These are phyloP conservation scores for Cheumatopsyche charites DNA, from an alignment of 1,140 invertebrate species.

Conservation along the genomic window DNA sequence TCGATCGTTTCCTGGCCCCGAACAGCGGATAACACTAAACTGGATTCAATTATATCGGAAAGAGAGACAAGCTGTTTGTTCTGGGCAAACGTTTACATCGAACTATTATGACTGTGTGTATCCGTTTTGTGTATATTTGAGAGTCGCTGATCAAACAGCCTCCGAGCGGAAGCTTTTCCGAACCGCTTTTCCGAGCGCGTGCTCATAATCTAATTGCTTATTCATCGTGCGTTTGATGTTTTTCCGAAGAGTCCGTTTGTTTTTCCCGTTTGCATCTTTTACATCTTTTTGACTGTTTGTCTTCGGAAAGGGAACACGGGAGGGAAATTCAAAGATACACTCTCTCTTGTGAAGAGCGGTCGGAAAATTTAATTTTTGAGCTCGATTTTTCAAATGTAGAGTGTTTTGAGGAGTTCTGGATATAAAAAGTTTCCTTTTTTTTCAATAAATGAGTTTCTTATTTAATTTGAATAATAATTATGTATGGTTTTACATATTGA, in stretches of 20 bases:
- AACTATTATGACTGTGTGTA: conserved; percentile 13
- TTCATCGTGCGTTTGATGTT: conserved; percentile 26
- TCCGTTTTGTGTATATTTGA: not conserved
- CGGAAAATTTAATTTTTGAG: too few relatives aligned
- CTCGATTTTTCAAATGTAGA: too few relatives aligned
- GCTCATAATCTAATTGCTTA: conserved; percentile 22
- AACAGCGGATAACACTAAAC: too few relatives aligned
- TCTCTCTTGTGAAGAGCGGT: too few relatives aligned
- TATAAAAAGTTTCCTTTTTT: too few relatives aligned
- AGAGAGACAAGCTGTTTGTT: not conserved
- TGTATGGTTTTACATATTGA: too few relatives aligned
- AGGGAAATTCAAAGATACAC: too few relatives aligned
- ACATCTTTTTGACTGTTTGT: conserved; percentile 15
- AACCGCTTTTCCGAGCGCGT: not conserved
- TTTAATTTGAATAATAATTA: too few relatives aligned
- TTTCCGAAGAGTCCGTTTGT: conserved; percentile 13
- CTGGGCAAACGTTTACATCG: conserved; percentile 8
- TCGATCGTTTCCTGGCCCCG: too few relatives aligned
- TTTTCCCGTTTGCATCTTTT: conserved; percentile 16
- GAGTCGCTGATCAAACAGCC: conserved; percentile 5
- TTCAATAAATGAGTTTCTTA: too few relatives aligned
- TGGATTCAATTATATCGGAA: not conserved
- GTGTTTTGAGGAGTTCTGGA: too few relatives aligned
- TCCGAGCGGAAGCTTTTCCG: not conserved
- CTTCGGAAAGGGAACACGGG: too few relatives aligned